phyloP scores from a whole-genome alignment of 2,888 invertebrate genomes.

The Luffia ferchaultella region DNA sequence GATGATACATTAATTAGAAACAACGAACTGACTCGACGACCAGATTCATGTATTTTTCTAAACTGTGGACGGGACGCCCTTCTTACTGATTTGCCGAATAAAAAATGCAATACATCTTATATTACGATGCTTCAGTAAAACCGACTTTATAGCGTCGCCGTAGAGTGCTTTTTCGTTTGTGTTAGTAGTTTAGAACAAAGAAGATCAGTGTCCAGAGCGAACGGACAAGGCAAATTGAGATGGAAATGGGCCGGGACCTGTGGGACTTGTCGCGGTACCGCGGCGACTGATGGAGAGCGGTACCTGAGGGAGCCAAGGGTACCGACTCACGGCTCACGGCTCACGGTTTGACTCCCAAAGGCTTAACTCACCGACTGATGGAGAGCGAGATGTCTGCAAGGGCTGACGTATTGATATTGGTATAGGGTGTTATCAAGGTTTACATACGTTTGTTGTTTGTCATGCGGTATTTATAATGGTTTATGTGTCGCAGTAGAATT shows the following conservation, averaged over 20 bases:
- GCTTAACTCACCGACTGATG: background rate
- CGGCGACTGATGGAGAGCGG: background rate
- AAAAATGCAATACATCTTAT: background rate
- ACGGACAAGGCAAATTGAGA: conserved; percentile 12
- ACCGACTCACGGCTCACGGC: background rate
- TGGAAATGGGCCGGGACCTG: conserved; percentile 9
- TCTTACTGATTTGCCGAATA: background rate
- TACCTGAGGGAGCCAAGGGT: background rate
- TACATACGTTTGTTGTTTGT: background rate
- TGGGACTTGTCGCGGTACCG: background rate
- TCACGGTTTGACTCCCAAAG: background rate
- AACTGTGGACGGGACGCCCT: background rate
- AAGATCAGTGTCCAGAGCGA: conserved; percentile 6
- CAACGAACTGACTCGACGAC: background rate
- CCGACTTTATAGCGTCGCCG: background rate
- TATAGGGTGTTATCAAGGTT: background rate
- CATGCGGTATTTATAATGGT: background rate
- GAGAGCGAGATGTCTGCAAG: background rate
- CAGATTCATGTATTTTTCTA: background rate
- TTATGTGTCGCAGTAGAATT: too few species aligned
- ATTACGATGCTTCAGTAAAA: background rate
- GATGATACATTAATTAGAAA: background rate
- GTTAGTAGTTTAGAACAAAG: background rate
- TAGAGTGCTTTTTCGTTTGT: background rate
- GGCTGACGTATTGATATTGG: background rate